Conservation (phyloP, 2,113 vertebrate genomes). For the Sphyrna mokarran region DNA sequence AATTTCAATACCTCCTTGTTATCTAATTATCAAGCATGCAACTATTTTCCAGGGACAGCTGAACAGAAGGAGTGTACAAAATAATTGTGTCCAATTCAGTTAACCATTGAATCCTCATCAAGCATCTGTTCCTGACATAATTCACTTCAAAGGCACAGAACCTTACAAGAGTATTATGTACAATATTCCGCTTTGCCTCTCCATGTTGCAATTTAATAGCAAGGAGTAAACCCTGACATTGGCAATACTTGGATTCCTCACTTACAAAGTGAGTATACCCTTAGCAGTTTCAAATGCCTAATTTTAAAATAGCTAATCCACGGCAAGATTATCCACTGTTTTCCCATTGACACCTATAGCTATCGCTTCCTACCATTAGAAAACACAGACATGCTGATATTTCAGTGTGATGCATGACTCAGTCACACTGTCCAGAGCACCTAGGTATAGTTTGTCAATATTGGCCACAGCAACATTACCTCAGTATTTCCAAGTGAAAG, state of each 20-base stretch:
- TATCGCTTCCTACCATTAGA: neutral
- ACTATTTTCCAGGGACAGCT: neutral
- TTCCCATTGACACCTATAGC: neutral
- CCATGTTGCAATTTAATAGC: neutral
- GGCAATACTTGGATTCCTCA: neutral
- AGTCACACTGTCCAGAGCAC: neutral
- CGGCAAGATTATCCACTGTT: neutral
- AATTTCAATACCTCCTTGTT: neutral
- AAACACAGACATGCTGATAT: neutral
- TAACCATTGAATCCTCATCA: neutral
- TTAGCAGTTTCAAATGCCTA: neutral
- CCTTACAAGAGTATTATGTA: neutral
- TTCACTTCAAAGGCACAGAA: neutral
- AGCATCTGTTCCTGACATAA: conserved; percentile 1
- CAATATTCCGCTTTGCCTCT: neutral
- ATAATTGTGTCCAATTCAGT: neutral
- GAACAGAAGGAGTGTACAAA: neutral
- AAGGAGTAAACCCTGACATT: neutral
- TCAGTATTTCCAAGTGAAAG: neutral
- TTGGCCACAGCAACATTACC: neutral
- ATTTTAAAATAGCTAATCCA: neutral
- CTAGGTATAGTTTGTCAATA: neutral
- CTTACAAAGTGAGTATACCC: neutral
- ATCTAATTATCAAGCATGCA: neutral
- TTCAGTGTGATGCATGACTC: neutral